These are phyloP conservation scores for Philonicus albiceps DNA, from an alignment of 2,888 invertebrate genomes.

Conservation along the genomic window DNA sequence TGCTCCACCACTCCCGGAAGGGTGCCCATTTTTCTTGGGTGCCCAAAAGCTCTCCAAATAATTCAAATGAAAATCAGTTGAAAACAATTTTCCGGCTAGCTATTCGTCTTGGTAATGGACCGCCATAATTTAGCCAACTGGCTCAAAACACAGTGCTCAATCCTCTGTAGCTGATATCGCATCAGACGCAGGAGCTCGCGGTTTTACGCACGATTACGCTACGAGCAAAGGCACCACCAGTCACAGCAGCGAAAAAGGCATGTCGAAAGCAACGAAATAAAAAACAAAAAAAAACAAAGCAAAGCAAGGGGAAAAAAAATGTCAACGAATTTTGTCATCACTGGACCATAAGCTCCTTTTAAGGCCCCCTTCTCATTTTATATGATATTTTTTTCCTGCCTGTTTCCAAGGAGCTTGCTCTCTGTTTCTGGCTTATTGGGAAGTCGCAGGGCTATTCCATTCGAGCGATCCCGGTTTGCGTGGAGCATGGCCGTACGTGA, in stretches of 20 bases:
- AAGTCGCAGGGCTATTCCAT: neutral
- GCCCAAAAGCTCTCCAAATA: neutral
- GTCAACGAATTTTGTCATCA: conserved; percentile 36
- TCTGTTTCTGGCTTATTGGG: conserved; percentile 10
- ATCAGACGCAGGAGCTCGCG: conserved; percentile 28
- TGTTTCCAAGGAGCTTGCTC: neutral
- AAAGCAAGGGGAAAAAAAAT: conserved; percentile 5
- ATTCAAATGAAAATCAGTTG: conserved; percentile 38
- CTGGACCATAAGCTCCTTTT: conserved; percentile 25
- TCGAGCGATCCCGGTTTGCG: neutral
- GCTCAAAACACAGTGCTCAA: neutral
- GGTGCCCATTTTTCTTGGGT: neutral
- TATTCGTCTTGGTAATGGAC: conserved; percentile 35
- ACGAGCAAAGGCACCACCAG: neutral
- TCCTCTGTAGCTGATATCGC: neutral
- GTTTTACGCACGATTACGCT: conserved; percentile 39
- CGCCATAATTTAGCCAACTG: conserved; percentile 36
- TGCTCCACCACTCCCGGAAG: neutral
- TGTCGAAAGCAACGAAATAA: neutral
- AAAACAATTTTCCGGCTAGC: conserved; percentile 32
- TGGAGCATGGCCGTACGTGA: conserved; percentile 13
- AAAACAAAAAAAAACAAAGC: neutral
- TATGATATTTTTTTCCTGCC: neutral
- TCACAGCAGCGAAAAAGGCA: neutral
- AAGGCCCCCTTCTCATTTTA: neutral